Evolutionary conservation across 2,888 invertebrate species (phyloP), one percentile per base, ranked within the genome.

Genomic region (Apamea crenata): DNA sequence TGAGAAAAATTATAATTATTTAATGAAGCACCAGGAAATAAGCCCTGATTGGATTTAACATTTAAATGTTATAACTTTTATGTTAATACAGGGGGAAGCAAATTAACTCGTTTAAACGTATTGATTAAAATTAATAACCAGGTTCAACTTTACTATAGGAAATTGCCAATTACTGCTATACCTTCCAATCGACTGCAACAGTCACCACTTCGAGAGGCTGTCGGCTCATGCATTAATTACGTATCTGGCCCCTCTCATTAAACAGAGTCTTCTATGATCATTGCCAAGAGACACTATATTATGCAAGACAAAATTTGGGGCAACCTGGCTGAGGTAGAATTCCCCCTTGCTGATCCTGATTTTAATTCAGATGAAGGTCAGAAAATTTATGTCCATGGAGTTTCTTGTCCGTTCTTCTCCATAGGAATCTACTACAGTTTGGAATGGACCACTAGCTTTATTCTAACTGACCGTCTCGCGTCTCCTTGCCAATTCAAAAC

Each of bases 111-210:
- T 63, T 66, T 50, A 14, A 70, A 65, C 77, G 32, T 61, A 63
- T 66, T 86, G 36, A 70, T 82, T 86, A 70, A 63, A 73, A 81
- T 85, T 59, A 82, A 74, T 82, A 50, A 75, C 56, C 18, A 56
- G 32, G 18, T 63, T 25, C n/a, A n/a, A 63, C 56, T 75, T 40
- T n/a, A 70, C 53, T 75, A 40, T 29, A 83, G 82, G 86, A 86
- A 83, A 83, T 82, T 63, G 56, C 5, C 61, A 75, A 83, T 86
- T 72, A 86, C 29, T n/a, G 59, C 47, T 53, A 66, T 71, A 79
- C 56, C 32, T 53, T 50, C 59, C 25, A 61, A 77, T 61, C 40
- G 47, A 65, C 50, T 3, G 21, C 32, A n/a, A 59, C n/a, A 4
- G n/a, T 76, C 59, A 36, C 78, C 59, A 36, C 21, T 10, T 44